Percentiles rank a stretch among this genome's conserved stretches.
phyloP scores from a whole-genome alignment of 2,113 vertebrate species.

The human region DNA sequence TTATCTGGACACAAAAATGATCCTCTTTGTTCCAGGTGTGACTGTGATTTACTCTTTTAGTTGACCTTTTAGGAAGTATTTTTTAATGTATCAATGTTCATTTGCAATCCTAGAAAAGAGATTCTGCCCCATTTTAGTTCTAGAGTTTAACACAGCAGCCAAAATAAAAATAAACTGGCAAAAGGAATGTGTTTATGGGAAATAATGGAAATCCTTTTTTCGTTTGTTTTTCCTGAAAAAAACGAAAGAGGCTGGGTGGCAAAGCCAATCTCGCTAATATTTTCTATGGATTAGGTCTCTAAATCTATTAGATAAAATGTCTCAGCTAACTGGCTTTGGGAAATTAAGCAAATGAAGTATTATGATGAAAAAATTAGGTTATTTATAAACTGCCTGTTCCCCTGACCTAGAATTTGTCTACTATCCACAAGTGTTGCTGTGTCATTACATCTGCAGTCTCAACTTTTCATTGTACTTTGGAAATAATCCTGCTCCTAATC shows the following conservation, averaged over 20 bases:
- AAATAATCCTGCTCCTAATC: not conserved
- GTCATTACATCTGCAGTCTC: not conserved
- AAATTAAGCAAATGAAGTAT: not conserved
- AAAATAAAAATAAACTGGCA: not conserved
- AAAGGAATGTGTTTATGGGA: not conserved
- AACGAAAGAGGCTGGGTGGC: not conserved
- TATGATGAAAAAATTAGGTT: not conserved
- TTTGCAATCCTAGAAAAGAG: not conserved
- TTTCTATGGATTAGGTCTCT: not conserved
- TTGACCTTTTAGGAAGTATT: not conserved
- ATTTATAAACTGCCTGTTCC: not conserved
- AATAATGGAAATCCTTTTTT: not conserved
- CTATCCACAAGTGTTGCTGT: not conserved
- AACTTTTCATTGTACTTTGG: not conserved
- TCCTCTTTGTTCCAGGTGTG: not conserved
- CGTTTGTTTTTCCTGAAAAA: too few species aligned
- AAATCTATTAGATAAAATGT: not conserved
- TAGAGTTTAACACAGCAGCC: not conserved
- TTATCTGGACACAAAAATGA: not conserved
- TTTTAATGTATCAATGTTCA: not conserved
- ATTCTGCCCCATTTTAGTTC: not conserved
- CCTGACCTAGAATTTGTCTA: not conserved
- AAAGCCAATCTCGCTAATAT: not conserved
- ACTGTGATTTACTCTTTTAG: not conserved
- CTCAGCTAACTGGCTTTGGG: not conserved